Evolutionary conservation across 2,113 vertebrate species (phyloP), one percentile per base, ranked within the genome.

Genomic region (Antechinus flavipes): DNA sequence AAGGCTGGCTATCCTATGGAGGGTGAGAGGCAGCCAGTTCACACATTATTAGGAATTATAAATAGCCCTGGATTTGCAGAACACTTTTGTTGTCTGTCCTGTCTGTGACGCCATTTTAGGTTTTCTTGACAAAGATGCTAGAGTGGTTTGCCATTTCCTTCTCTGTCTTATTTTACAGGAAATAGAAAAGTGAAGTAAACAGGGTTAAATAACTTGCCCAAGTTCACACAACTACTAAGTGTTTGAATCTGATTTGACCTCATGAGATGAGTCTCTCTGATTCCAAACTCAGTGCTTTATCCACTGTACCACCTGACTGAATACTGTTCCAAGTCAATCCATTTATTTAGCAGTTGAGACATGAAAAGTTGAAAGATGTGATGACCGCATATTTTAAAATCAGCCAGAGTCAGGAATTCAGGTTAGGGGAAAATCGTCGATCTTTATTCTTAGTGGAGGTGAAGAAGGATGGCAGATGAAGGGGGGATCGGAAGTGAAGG

Each of bases 251-350:
- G 27, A 35, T 35, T 68, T 68, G 30, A 68, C 0, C 58, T 68
- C 30, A 35, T 3, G 58, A 30, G 10, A 61, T 12, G 11, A 68
- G 30, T 68, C 27, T 68, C 35, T 27, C 30, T 58, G 12, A 35
- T 68, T 68, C 27, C 30, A 68, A 68, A 30, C 12, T 30, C 30
- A 68, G 58, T 68, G 11, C 14, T 14, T 12, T 68, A 27, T 68
- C 8, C 58, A 68, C 58, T 35, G 58, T 6, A 68, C 11, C 27
- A 35, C 30, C 58, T 68, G 35, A 30, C 0, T 68, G 27, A 68
- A 50, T 93, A 42, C 42, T 8, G 89, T 93, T 96, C 68, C 95
- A 76, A 89, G 92, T 95, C 25, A 91, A 92, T 4, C 8, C 95
- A 95, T 95, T 14, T 96, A 50, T 52, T 93, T 89, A 23, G 35